A percentile compares a stretch with the other conserved stretches of the same genome.
Evolutionary conservation across 2,797 vertebrate species (phyloP).

Genomic region (Manis javanica): DNA sequence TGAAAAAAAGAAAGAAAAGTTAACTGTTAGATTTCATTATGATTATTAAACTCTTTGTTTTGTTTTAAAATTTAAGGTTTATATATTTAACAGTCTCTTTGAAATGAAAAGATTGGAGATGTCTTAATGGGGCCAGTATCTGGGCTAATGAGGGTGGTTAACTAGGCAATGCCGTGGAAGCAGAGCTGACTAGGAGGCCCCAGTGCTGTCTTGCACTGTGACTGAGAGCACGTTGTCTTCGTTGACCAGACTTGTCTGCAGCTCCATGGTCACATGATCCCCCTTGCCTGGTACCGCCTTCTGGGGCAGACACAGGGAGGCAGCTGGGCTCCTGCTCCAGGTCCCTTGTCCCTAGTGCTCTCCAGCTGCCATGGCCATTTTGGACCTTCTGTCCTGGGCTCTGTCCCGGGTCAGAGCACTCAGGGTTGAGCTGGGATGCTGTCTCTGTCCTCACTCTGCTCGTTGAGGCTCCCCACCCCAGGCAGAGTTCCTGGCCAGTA

Average conservation of each 20-base stretch:
- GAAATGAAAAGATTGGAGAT: not conserved
- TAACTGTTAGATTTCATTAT: constrained; percentile 9
- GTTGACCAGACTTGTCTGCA: not conserved
- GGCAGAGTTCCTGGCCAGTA: not conserved
- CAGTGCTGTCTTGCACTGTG: not conserved
- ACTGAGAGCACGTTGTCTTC: not conserved
- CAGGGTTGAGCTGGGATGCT: not conserved
- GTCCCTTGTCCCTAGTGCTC: not conserved
- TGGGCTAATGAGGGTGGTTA: not conserved
- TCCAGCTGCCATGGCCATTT: not conserved
- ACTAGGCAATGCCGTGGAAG: not conserved
- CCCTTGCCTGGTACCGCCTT: not conserved
- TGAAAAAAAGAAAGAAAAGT: not conserved
- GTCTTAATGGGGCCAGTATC: not conserved
- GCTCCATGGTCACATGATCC: not conserved
- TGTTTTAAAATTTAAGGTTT: constrained; percentile 30
- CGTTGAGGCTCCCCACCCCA: not conserved
- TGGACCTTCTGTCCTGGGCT: not conserved
- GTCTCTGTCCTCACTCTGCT: not conserved
- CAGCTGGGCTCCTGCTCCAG: too few species aligned
- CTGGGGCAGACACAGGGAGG: not conserved
- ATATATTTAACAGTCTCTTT: not conserved
- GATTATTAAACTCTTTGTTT: not conserved
- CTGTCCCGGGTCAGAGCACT: not conserved
- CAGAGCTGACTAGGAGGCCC: not conserved